Base-by-base conservation (phyloP, 2,888 invertebrate genomes). In the Unio delphinus region DNA sequence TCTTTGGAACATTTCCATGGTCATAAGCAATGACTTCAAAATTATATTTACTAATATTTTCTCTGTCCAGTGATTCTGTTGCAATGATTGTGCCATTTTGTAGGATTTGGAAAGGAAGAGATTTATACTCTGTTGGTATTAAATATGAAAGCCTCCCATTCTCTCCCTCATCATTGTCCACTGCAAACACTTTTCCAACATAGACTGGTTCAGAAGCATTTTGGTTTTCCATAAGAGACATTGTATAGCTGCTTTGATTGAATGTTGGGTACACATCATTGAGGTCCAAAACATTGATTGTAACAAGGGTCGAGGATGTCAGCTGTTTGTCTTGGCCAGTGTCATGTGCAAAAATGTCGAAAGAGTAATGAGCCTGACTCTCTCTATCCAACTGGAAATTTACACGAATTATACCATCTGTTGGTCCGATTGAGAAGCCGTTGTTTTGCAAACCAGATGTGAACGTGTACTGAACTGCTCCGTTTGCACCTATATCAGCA, bases 401-500 rank as follows among this genome's bases (percentile, higher is more conserved):
- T 7, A 81, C 75, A 59, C 78, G 78, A 26, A 85, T 75, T 15
- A 80, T 69, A 11, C 83, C 81, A 30, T 69, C 63, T 8, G 74
- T 67, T 54, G 78, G 70, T 58, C 82, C 80, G 60, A 73, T 74
- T 17, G 55, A 65, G 26, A 80, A 73, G 64, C 69, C 71, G 55
- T 64, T 65, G 5, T 59, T n/a, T 30, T 72, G 57, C 8, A 54
- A 55, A 67, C 70, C 76, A 26, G 72, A 58, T 26, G 65, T 28
- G 15, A 82, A 71, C 30, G 70, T 64, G 64, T 80, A 83, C 1
- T 55, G 56, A 28, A 82, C 69, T 28, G 65, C 55, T 59, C 70
- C 71, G 66, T 80, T 81, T 18, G 54, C 55, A 4, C 76, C 78
- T n/a, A 67, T 72, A 55, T 84, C 84, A 28, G 92, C 93, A 90